Evolutionary conservation across 2,113 vertebrate species (phyloP).

Genomic region (Athene cunicularia): DNA sequence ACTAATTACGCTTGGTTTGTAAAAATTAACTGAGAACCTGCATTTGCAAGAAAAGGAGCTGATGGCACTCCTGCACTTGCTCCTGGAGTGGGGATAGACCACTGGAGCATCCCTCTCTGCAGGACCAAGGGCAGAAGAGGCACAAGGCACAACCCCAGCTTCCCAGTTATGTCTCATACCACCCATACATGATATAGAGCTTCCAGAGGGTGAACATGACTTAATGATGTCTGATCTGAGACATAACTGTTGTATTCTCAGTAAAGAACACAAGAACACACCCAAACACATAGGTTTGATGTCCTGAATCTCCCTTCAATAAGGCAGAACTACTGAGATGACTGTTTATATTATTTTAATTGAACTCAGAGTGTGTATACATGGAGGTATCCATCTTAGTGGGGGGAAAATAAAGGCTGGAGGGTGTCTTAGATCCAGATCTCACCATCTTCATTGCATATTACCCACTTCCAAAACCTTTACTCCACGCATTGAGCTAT

Average conservation of each 20-base stretch:
- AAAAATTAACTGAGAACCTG: fast-evolving
- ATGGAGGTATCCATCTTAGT: background rate
- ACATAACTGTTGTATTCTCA: background rate
- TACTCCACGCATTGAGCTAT: background rate
- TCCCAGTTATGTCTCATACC: fast-evolving
- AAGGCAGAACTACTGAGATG: background rate
- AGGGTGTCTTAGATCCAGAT: background rate
- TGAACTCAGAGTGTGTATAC: fast-evolving
- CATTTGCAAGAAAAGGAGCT: background rate
- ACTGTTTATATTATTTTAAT: background rate
- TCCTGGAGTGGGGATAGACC: fast-evolving
- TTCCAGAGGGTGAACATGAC: background rate
- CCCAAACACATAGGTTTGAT: background rate
- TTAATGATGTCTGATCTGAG: background rate
- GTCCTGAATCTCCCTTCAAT: background rate
- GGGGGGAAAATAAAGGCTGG: background rate
- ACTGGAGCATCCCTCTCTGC: background rate
- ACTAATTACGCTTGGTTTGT: background rate
- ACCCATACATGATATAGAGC: fast-evolving
- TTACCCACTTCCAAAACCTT: background rate
- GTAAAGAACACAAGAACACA: background rate
- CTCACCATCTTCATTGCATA: background rate
- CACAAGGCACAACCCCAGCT: background rate
- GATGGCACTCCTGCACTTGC: too few relatives aligned
- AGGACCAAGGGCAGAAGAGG: background rate